phyloP scores from a whole-genome alignment of 2,888 invertebrate genomes.

The Hyposoter dolosus region DNA sequence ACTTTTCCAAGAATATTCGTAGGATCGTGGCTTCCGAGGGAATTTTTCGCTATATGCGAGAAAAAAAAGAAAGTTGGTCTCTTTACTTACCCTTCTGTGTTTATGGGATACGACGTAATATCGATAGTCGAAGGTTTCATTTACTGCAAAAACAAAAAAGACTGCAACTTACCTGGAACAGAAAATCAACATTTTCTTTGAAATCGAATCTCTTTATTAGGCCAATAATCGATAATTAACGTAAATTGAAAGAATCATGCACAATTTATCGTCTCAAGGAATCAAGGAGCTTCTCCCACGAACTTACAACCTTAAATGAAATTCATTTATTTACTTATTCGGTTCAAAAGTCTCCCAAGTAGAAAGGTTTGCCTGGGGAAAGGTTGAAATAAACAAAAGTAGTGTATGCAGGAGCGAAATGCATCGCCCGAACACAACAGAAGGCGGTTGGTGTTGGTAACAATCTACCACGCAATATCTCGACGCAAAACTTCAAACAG shows the following conservation, averaged over 20 bases:
- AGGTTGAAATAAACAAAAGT: slow-evolving; percentile 48
- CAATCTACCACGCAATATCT: slow-evolving; percentile 66
- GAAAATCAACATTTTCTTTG: slow-evolving; percentile 24
- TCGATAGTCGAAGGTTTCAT: not conserved
- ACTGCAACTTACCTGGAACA: slow-evolving; percentile 57
- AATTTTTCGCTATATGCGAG: not conserved
- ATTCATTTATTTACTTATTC: not conserved
- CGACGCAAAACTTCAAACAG: slow-evolving; percentile 63
- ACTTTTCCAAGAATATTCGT: slow-evolving; percentile 2
- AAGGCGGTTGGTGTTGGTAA: slow-evolving; percentile 30
- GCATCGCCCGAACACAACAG: slow-evolving; percentile 12
- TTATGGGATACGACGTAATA: not conserved
- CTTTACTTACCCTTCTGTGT: slow-evolving; percentile 28
- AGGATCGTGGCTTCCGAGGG: not conserved
- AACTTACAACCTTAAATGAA: not conserved
- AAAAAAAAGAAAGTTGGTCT: slow-evolving; percentile 5
- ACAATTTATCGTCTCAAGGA: not conserved
- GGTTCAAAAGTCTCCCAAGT: not conserved
- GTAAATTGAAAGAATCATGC: not conserved
- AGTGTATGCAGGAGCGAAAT: slow-evolving; percentile 4
- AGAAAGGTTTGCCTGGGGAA: not conserved
- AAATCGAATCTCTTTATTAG: not conserved
- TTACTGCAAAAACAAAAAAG: slow-evolving; percentile 23
- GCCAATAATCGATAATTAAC: no score
- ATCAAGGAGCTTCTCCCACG: not conserved